Base-by-base conservation (phyloP, 2,797 vertebrate genomes). In the Anguilla megastoma region DNA sequence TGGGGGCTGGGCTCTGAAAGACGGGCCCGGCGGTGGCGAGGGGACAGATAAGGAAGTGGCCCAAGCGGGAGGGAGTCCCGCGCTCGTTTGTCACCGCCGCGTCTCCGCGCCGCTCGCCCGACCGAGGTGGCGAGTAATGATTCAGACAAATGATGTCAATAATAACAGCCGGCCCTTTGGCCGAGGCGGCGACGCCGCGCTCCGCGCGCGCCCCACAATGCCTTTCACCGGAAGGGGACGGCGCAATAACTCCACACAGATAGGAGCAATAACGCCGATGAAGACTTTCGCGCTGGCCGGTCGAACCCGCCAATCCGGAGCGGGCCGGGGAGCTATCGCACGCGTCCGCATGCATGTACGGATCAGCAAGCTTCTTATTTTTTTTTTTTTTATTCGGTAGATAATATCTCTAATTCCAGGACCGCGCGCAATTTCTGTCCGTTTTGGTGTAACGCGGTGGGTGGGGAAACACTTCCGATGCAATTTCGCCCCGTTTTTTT, bases 61-160 rank as follows among this genome's bases (percentile, higher is more conserved):
- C 97, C 92, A 96, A 96, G 97, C 97, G 96, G 96, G 96, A 96
- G 96, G 97, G 97, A 96, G 93, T 97, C 96, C 97, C 89, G 92
- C 94, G 96, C 97, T 97, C 97, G 97, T 99, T 98, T 98, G 97
- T 99, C 98, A 98, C 97, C 95, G 95, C 97, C 97, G 97, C 98
- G 96, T 97, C 97, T 96, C 96, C 96, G 94, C 96, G 96, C 97
- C 95, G 96, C 96, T 96, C 96, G 97, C 97, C 96, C 97, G 97
- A 96, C 97, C 97, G 96, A 97, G 96, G 97, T 97, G 96, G 95
- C 96, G 96, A 97, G 97, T 96, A 97, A 97, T 97, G 97, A 97
- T 97, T 96, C 97, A 98, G 98, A 99, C 98, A 98, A 97, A 98
- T 97, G 97, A 97, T 98, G 97, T 97, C 98, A 97, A 98, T 99